These are phyloP conservation scores for Galerucella calmariensis DNA, from an alignment of 2,888 invertebrate genomes.

Conservation along the genomic window DNA sequence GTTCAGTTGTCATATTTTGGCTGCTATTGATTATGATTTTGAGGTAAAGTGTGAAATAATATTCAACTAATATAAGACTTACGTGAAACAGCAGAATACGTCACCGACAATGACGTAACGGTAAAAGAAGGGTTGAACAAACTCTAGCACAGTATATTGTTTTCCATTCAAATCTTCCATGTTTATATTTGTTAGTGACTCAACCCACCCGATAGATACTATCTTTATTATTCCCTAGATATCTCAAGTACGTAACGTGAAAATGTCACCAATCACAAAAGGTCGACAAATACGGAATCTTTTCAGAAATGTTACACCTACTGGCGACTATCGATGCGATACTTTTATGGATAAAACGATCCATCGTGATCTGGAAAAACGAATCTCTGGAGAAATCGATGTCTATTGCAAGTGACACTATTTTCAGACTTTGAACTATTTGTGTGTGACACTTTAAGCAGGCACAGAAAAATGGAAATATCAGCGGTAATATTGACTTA, in stretches of 20 bases:
- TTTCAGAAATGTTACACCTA: conserved; percentile 25
- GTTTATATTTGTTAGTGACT: not conserved
- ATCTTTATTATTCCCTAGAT: conserved; percentile 19
- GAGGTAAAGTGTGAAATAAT: no score
- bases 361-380: conserved; percentile 37
- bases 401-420: conserved; percentile 32
- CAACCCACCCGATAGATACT: not conserved
- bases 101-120: no score
- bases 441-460: conserved; percentile 34
- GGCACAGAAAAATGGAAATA: conserved; percentile 29
- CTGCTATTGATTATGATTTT: no score
- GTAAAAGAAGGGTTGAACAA: no score
- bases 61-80: no score
- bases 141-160: no score
- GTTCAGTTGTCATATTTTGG: no score
- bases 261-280: conserved; percentile 35
- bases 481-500: not conserved
- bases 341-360: conserved; percentile 33
- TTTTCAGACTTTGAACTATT: conserved; percentile 32
- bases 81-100: no score
- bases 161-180: not conserved
- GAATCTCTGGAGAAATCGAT: conserved; percentile 32
- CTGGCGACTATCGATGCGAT: conserved; percentile 28
- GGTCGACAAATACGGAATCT: conserved; percentile 33
- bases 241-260: conserved; percentile 19